These are phyloP conservation scores for Plutella xylostella DNA, from an alignment of 2,888 invertebrate species.

Conservation along the genomic window DNA sequence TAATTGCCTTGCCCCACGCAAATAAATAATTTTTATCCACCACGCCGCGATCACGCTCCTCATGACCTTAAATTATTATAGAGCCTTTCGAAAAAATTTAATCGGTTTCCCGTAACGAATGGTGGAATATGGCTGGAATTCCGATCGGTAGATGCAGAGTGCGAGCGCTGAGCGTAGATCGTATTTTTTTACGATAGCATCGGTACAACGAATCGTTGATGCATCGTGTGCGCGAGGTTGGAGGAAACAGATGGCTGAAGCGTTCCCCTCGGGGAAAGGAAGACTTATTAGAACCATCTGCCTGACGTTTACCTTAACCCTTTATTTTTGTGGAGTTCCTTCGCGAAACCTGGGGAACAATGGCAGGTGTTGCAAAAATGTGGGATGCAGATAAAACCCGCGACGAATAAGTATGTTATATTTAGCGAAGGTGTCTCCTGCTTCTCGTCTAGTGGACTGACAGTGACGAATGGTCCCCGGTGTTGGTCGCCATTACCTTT, in stretches of 20 bases:
- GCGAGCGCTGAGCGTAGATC: constrained; percentile 37
- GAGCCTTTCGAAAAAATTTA: constrained; percentile 50
- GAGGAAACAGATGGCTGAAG: constrained; percentile 6
- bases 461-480: constrained; percentile 26
- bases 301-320: too few species aligned
- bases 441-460: constrained; percentile 4
- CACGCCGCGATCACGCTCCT: constrained; percentile 50
- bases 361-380: too few species aligned
- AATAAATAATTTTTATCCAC: constrained; percentile 67
- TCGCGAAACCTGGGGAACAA: too few species aligned
- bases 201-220: constrained; percentile 56
- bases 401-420: too few species aligned
- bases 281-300: too few species aligned
- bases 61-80: constrained; percentile 60
- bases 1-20: constrained; percentile 68
- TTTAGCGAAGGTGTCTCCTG: constrained; percentile 25
- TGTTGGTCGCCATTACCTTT: constrained; percentile 28
- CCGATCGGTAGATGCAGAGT: constrained; percentile 21
- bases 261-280: too few species aligned
- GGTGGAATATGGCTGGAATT: constrained; percentile 26
- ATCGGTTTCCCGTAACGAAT: constrained; percentile 42
- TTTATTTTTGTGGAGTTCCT: too few species aligned
- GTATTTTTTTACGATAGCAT: constrained; percentile 33
- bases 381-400: too few species aligned
- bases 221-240: constrained; percentile 24